Evolutionary conservation across 1,140 invertebrate genomes (phyloP), one percentile per base, ranked within the genome.

Genomic region (Cheumatopsyche charites): DNA sequence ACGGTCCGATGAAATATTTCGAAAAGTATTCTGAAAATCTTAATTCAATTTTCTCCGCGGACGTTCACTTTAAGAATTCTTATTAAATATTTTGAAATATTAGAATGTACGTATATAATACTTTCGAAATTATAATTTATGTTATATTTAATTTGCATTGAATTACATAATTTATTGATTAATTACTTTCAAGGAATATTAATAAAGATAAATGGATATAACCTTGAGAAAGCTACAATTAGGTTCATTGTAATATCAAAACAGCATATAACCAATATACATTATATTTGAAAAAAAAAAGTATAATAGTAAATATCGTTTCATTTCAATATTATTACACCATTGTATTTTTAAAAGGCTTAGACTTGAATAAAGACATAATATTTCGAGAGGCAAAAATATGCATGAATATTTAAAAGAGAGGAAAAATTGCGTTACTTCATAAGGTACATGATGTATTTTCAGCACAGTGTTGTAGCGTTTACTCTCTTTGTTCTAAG

Each of bases 11-110:
- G 21, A 58, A 26, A 58, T 26, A 19, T 58, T 58, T 26, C 21
- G 17, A 58, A 58, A 58, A 58, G 55, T 58, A 58, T 58, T 58
- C 23, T 12, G 55, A 58, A 58, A 58, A 58, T 58, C 55, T 58
- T 58, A 58, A 58, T 58, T 58, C 25, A 23, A 58, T 58, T 58
- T 58, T 13, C 55, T 23, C 29, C 9, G 9, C 3, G 29, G n/a
- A n/a, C 9, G 9, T 36, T 36, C 9, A 36, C 29, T 36, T 36
- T 4, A 36, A 4, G 9, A 4, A 36, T 9, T 36, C 29, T 4
- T 36, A 49, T 13, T 5, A 3, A n/a, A n/a, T n/a, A n/a, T n/a
- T n/a, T n/a, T n/a, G n/a, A n/a, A n/a, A n/a, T n/a, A n/a, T n/a
- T n/a, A n/a, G n/a, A n/a, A n/a, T n/a, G n/a, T n/a, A n/a, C n/a